Evolutionary conservation across 2,888 invertebrate genomes (phyloP).

Genomic region (Drosophila rubida): DNA sequence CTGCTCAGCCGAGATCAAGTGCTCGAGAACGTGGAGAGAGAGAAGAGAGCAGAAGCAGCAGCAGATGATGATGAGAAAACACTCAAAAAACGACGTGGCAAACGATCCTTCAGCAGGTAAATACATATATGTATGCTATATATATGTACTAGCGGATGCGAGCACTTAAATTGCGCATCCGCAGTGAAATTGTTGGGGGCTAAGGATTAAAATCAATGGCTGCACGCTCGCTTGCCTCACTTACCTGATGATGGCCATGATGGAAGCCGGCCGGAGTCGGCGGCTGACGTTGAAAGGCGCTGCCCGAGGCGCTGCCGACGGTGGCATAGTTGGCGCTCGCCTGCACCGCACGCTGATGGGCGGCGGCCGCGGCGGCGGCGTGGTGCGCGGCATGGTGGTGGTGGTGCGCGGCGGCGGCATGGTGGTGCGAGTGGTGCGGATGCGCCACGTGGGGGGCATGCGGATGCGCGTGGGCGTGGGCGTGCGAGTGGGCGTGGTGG

Average conservation of each 20-base stretch:
- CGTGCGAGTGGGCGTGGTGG: constrained; percentile 65
- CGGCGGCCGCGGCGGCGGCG: constrained; percentile 56
- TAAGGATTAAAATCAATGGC: constrained; percentile 52
- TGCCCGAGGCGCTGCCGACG: constrained; percentile 80
- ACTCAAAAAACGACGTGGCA: constrained; percentile 67
- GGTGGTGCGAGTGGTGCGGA: constrained; percentile 65
- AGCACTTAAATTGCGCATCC: constrained; percentile 60
- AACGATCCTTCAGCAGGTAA: constrained; percentile 71
- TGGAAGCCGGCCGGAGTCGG: constrained; percentile 77
- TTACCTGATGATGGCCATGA: constrained; percentile 83
- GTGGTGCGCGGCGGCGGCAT: constrained; percentile 63
- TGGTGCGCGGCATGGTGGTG: constrained; percentile 65
- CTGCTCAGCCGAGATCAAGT: constrained; percentile 68
- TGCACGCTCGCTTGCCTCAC: constrained; percentile 8
- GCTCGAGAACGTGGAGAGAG: constrained; percentile 54
- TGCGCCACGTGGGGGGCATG: constrained; percentile 47
- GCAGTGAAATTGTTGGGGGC: constrained; percentile 24
- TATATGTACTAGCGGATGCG: constrained; percentile 54
- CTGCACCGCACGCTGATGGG: constrained; percentile 69
- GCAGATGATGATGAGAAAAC: constrained; percentile 59
- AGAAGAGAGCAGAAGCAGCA: constrained; percentile 11
- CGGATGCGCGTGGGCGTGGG: constrained; percentile 50
- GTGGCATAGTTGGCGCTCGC: constrained; percentile 77
- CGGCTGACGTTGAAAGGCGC: constrained; percentile 83
- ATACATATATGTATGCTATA: constrained; percentile 18